Percentiles rank a stretch among this genome's conserved stretches.
phyloP scores from a whole-genome alignment of 2,888 invertebrate genomes.

The Choreutis nemorana region DNA sequence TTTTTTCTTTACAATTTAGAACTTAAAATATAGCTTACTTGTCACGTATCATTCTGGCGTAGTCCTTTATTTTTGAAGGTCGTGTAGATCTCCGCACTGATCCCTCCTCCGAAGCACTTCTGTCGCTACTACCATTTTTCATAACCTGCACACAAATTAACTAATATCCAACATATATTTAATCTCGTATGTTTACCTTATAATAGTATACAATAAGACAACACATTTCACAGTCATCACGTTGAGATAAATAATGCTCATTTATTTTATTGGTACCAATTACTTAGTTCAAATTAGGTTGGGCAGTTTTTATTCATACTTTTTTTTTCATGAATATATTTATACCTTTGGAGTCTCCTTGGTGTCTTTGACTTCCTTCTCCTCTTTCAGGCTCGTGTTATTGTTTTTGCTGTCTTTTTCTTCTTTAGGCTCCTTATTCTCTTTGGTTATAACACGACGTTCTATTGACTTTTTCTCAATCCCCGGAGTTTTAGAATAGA shows the following conservation, averaged over 20 bases:
- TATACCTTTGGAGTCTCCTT: slow-evolving; percentile 21
- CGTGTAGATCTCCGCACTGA: slow-evolving; percentile 53
- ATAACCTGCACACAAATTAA: slow-evolving; percentile 26
- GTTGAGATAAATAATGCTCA: no score
- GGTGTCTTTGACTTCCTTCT: slow-evolving; percentile 14
- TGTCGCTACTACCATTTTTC: slow-evolving; percentile 37
- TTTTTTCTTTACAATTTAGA: no score
- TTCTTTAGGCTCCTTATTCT: slow-evolving; percentile 48
- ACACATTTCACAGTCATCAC: no score
- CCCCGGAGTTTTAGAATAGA: slow-evolving; percentile 17
- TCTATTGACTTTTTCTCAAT: slow-evolving; percentile 32
- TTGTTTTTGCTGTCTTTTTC: slow-evolving; percentile 25
- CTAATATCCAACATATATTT: no score
- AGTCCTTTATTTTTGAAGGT: slow-evolving; percentile 61
- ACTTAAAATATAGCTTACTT: slow-evolving; percentile 27
- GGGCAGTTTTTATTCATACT: no score
- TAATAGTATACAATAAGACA: no score
- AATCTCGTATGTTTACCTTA: no score
- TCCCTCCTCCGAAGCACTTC: slow-evolving; percentile 26
- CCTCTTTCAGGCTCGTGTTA: slow-evolving; percentile 25
- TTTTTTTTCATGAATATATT: no score
- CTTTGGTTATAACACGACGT: slow-evolving; percentile 34
- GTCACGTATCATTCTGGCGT: slow-evolving; percentile 64
- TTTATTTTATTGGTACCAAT: no score
- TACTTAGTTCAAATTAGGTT: no score